Evolutionary conservation across 35 echinoderm and acorn worm genomes (phyloP), one percentile per base, ranked within the genome.

Genomic region (Patiria miniata): DNA sequence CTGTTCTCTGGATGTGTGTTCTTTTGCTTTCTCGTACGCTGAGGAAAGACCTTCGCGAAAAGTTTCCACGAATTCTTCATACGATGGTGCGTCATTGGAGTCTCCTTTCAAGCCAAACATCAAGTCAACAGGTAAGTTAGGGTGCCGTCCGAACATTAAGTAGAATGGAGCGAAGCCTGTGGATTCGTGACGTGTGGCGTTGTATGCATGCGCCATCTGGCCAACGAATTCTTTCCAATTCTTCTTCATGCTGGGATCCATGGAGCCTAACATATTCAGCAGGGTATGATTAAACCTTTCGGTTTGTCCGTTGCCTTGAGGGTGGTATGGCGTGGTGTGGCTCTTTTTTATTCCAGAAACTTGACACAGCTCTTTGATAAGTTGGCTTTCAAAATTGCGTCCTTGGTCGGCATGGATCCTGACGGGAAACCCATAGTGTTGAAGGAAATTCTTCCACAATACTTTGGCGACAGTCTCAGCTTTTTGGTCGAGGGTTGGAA

Each of bases 291-390:
- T 85, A 40, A 84, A 89, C 5, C 79, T 37, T 47, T 50, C 79
- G 8, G 79, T 81, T 14, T 51, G 51, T 51, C 86, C 86, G 39
- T 94, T 94, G 17, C 92, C 82, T 52, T 94, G 86, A 34, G 92
- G 92, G 22, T 94, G 86, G 40, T 94, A 94, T 19, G 92, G 92
- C 34, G 92, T 94, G 5, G 86, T 94, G 2, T 82, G 19, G 52
- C 30, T 83, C 40, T 83, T 87, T 18, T 59, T 39, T 2, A 93
- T 93, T 18, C 79, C 91, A 57, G 61, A 61, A 21, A 83, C 28
- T 39, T 56, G 68, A 40, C 51, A 87, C 6, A 88, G 80, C 44
- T 93, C 73, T 52, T 53, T 39, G 15, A 93, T 88, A 10, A 91
- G 38, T 50, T 91, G 47, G n/a, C 65, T 32, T 81, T 87, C 90